Conservation (phyloP, 2,797 vertebrate genomes). For the Nyctibius grandis region DNA sequence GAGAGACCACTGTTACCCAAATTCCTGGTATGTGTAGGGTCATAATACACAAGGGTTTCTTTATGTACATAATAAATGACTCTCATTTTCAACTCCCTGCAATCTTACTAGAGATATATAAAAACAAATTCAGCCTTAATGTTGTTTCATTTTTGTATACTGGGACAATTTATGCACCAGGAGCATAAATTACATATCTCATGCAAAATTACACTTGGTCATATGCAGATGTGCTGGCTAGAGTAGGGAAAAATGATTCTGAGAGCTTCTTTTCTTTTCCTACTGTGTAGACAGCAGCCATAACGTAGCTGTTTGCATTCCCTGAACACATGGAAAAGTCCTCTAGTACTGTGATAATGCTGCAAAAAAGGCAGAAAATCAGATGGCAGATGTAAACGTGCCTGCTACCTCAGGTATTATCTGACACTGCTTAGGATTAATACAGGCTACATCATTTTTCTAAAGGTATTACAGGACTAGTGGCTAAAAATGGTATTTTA, state of each 20-base stretch:
- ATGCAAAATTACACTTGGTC: slow-evolving; percentile 19
- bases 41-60: neutral
- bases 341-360: neutral
- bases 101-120: neutral
- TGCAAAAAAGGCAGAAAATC: neutral
- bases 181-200: slow-evolving; percentile 34
- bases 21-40: neutral
- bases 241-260: neutral
- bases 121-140: neutral
- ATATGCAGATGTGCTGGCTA: slow-evolving; percentile 4
- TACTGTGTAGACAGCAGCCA: neutral
- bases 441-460: neutral
- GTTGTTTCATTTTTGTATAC: slow-evolving; percentile 4
- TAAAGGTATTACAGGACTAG: neutral
- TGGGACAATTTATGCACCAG: slow-evolving; percentile 45
- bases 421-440: neutral
- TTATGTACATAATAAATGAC: neutral
- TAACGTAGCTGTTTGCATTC: neutral
- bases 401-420: neutral
- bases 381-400: neutral
- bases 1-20: neutral
- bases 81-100: slow-evolving; percentile 1
- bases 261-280: slow-evolving; percentile 1
- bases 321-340: neutral
- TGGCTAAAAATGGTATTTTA: neutral